A percentile compares a stretch with the other conserved stretches of the same genome.
These are phyloP conservation scores for Dichetophora obliterata DNA, from an alignment of 2,888 invertebrate species.

Conservation along the genomic window DNA sequence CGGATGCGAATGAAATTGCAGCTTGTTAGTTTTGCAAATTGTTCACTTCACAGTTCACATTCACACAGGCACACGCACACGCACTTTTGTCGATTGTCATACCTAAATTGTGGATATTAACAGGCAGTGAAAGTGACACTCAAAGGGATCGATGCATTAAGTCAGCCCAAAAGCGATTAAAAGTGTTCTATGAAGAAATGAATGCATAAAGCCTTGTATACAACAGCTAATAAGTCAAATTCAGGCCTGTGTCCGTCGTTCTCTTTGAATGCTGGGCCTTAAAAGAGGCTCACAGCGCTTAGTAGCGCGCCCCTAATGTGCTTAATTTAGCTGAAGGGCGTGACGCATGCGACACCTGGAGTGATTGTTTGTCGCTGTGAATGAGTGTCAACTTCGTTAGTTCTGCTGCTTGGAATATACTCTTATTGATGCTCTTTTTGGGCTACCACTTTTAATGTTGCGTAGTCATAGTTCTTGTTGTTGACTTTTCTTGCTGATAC, in stretches of 20 bases:
- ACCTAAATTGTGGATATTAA: neutral
- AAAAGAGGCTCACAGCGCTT: constrained; percentile 22
- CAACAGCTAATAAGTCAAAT: constrained; percentile 38
- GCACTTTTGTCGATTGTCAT: too few species aligned
- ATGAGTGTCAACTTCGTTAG: constrained; percentile 35
- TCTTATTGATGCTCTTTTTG: constrained; percentile 2
- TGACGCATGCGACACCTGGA: constrained; percentile 68
- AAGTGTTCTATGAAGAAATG: constrained; percentile 26
- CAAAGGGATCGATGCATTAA: constrained; percentile 9
- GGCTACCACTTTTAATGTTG: neutral
- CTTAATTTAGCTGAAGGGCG: constrained; percentile 55
- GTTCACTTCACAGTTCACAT: constrained; percentile 23
- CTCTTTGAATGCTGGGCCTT: neutral
- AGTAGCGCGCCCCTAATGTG: constrained; percentile 32
- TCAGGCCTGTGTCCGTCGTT: neutral
- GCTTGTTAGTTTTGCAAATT: constrained; percentile 35
- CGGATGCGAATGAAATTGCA: constrained; percentile 36
- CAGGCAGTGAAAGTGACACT: constrained; percentile 18
- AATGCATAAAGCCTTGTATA: neutral
- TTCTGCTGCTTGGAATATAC: neutral
- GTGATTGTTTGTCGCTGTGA: constrained; percentile 60
- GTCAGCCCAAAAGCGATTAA: constrained; percentile 29
- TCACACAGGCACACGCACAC: neutral
- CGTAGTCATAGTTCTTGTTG: neutral
- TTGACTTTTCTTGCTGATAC: constrained; percentile 31